Evolutionary conservation across 1,140 invertebrate species (phyloP), one percentile per base, ranked within the genome.

Genomic region (Bombus superbus): DNA sequence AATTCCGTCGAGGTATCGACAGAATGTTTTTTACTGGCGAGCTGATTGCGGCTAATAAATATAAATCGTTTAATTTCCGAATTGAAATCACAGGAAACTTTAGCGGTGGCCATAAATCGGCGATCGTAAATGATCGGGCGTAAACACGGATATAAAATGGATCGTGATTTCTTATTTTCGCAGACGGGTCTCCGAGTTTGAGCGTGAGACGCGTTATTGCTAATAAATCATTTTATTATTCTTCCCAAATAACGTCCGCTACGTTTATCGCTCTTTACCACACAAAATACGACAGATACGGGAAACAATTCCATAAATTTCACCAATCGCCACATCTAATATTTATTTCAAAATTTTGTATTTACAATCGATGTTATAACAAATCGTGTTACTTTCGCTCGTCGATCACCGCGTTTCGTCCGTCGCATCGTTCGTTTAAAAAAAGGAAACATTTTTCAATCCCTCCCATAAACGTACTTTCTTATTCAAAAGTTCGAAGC

Each of bases 41-140:
- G 13, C 8, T 25, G 64, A 69, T 80, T n/a, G 64, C 42, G 18
- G 44, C 13, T 32, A 44, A 80, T 80, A 80, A 80, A 62, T 47
- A 66, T 53, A 38, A 47, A 80, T 68, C 32, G 66, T 80, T 53
- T 80, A 80, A 80, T 69, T 80, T 69, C 44, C 64, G 64, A 53
- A 53, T 69, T 53, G 62, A 35, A 69, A n/a, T 80, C 44, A 25
- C 53, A 38, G n/a, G 9, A 3, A 69, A 53, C n/a, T 80, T 47
- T 79, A 40, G 6, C 25, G 1, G 5, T 28, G 71, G 13, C 72
- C n/a, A 47, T 76, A 76, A 76, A 62, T 76, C 25, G 74, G 35
- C n/a, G 38, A 10, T 79, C 77, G 77, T 79, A 68, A 68, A 79
- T 44, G 62, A 47, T 40, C n/a, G 77, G 18, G 1, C 77, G 77